phyloP scores from a whole-genome alignment of 2,113 vertebrate genomes.

The Cyphomyrus plagiostoma region DNA sequence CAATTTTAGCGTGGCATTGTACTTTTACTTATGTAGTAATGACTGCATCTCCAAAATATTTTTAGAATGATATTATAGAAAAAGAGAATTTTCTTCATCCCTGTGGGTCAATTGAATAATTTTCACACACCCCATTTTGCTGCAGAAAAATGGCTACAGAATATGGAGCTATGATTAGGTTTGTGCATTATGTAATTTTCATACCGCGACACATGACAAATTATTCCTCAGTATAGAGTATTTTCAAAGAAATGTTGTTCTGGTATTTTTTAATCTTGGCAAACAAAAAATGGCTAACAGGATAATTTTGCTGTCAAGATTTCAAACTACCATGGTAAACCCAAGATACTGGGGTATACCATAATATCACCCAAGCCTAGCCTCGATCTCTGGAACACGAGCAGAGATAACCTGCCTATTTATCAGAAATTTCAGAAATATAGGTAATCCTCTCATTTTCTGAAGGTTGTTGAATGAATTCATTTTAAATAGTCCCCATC shows the following conservation, averaged over 20 bases:
- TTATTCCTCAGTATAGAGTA: background rate
- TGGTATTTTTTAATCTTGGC: background rate
- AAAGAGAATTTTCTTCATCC: background rate
- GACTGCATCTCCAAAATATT: background rate
- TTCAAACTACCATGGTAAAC: background rate
- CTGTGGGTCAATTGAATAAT: background rate
- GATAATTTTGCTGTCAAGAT: background rate
- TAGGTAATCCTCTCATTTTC: background rate
- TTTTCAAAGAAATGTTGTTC: background rate
- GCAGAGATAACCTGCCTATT: background rate
- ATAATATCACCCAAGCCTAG: background rate
- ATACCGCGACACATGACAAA: background rate
- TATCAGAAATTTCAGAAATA: background rate
- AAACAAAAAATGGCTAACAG: background rate
- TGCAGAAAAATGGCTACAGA: background rate
- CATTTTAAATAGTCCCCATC: background rate
- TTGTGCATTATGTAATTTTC: background rate
- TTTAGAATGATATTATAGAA: background rate
- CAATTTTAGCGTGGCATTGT: background rate
- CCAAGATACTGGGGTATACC: background rate
- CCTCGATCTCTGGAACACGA: background rate
- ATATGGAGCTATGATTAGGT: background rate
- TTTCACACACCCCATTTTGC: background rate
- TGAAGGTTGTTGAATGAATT: background rate
- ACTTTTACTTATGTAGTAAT: background rate